Percentiles rank a stretch among this genome's conserved stretches.
These are phyloP conservation scores for Gibbula magus DNA, from an alignment of 2,888 invertebrate species.

Conservation along the genomic window DNA sequence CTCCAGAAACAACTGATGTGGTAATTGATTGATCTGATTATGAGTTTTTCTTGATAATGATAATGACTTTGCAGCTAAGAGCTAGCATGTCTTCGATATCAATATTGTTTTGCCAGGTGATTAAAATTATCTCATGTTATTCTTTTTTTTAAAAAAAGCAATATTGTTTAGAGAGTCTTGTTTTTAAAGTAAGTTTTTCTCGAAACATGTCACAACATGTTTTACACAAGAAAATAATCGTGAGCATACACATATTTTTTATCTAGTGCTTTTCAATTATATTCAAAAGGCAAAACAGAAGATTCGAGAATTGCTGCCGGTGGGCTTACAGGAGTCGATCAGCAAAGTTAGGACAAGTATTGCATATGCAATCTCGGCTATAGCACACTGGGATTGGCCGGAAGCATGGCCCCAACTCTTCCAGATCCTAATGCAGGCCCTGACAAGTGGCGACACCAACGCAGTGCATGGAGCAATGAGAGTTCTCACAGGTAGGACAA, in stretches of 20 bases:
- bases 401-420: conserved; percentile 84
- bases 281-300: conserved; percentile 78
- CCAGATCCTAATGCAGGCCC: conserved; percentile 81
- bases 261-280: too few relatives aligned
- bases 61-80: too few relatives aligned
- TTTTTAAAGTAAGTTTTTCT: too few relatives aligned
- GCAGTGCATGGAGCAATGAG: conserved; percentile 84
- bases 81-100: too few relatives aligned
- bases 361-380: conserved; percentile 83
- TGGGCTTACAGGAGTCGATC: conserved; percentile 81
- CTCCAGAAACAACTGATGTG: conserved; percentile 78
- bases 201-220: too few relatives aligned
- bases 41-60: not conserved
- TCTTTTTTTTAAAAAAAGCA: too few relatives aligned
- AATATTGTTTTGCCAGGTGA: too few relatives aligned
- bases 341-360: conserved; percentile 83
- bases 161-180: too few relatives aligned
- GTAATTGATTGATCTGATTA: conserved; percentile 47
- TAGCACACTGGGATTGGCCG: conserved; percentile 85
- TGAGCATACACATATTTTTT: too few relatives aligned
- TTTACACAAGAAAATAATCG: too few relatives aligned
- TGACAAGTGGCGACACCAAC: conserved; percentile 77
- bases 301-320: conserved; percentile 81
- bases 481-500: conserved; percentile 78
- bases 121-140: too few relatives aligned